These are phyloP conservation scores for Sebastes umbrosus DNA, from an alignment of 2,797 vertebrate species.

Conservation along the genomic window DNA sequence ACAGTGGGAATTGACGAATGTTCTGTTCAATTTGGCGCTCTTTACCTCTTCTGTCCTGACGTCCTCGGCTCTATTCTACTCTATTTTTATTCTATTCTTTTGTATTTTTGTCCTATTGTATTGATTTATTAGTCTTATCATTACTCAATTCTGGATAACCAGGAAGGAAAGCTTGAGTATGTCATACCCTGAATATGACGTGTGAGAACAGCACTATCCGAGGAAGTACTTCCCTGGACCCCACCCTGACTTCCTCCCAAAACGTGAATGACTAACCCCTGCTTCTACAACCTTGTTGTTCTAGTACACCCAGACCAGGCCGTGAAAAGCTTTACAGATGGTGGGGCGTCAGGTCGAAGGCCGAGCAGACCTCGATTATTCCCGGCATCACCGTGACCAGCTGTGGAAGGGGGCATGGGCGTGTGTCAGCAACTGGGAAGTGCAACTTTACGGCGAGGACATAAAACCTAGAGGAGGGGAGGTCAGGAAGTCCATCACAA, in stretches of 20 bases:
- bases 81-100: constrained; percentile 6
- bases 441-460: constrained; percentile 28
- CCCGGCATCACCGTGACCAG: constrained; percentile 38
- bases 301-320: constrained; percentile 19
- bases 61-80: constrained; percentile 2
- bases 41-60: background rate
- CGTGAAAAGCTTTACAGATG: constrained; percentile 41
- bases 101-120: constrained; percentile 12
- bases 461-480: constrained; percentile 3
- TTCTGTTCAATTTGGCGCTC: constrained; percentile 22
- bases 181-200: constrained; percentile 1
- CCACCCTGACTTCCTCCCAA: constrained; percentile 45
- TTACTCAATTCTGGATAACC: background rate
- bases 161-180: constrained; percentile 37
- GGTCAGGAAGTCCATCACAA: constrained; percentile 65
- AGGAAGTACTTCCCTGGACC: constrained; percentile 45
- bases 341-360: constrained; percentile 33
- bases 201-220: constrained; percentile 16
- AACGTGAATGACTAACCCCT: constrained; percentile 32
- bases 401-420: constrained; percentile 23
- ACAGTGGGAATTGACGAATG: constrained; percentile 21
- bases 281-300: constrained; percentile 31
- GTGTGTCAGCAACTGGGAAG: constrained; percentile 54
- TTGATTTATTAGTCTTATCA: background rate
- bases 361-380: constrained; percentile 46